phyloP scores from a whole-genome alignment of 2,888 invertebrate genomes.

The Acleris emargana region DNA sequence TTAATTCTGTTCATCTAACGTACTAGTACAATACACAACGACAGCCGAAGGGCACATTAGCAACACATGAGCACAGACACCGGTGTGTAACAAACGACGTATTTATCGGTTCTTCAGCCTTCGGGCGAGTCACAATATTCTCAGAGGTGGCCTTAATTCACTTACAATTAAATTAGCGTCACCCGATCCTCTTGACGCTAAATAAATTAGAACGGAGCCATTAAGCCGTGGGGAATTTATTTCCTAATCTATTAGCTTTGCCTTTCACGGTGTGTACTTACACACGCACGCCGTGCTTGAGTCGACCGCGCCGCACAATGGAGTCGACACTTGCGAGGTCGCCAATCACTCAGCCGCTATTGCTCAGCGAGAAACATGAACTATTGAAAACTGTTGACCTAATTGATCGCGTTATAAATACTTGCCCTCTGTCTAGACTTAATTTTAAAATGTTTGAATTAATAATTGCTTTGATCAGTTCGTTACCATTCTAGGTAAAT shows the following conservation, averaged over 20 bases:
- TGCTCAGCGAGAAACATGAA: not conserved
- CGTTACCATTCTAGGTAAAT: too few relatives aligned
- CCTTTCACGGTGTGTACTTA: conserved; percentile 44
- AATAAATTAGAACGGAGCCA: conserved; percentile 70
- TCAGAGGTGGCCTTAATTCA: conserved; percentile 68
- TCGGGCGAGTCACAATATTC: conserved; percentile 54
- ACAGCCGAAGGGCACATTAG: not conserved
- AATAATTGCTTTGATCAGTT: too few relatives aligned
- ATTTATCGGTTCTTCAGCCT: conserved; percentile 63
- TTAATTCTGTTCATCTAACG: too few relatives aligned
- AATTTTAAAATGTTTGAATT: too few relatives aligned
- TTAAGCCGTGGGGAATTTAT: conserved; percentile 65
- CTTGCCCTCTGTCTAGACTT: conserved; percentile 49
- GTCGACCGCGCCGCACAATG: conserved; percentile 43
- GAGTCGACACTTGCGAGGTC: conserved; percentile 43
- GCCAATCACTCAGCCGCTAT: conserved; percentile 45
- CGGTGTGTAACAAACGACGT: conserved; percentile 52
- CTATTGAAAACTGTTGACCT: conserved; percentile 11
- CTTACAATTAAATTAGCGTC: conserved; percentile 73
- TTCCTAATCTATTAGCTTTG: conserved; percentile 61
- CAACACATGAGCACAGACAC: conserved; percentile 39
- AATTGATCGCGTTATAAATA: conserved; percentile 10
- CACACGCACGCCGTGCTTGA: conserved; percentile 42
- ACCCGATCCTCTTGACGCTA: conserved; percentile 66
- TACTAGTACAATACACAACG: not conserved